phyloP scores from a whole-genome alignment of 2,888 invertebrate species.

The Cataglyphis livida region DNA sequence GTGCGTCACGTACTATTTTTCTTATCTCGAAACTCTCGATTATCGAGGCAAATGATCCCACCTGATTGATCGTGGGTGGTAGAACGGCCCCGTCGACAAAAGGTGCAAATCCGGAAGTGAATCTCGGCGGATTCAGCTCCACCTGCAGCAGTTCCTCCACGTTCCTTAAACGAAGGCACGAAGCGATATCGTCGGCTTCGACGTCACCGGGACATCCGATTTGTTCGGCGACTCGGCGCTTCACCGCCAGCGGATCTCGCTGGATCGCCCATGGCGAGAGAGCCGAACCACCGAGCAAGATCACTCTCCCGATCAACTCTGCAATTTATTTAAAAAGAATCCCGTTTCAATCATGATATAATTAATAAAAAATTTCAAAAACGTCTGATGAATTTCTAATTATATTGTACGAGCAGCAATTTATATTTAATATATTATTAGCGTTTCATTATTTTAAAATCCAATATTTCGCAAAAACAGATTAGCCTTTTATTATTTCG shows the following conservation, averaged over 20 bases:
- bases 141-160: conserved; percentile 91
- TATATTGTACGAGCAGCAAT: background rate
- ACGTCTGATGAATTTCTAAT: conserved; percentile 18
- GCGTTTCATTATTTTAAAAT: conserved; percentile 18
- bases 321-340: conserved; percentile 17
- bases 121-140: conserved; percentile 92
- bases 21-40: conserved; percentile 14
- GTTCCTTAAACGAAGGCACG: conserved; percentile 93
- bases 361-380: background rate
- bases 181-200: conserved; percentile 93
- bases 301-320: conserved; percentile 92
- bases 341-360: conserved; percentile 4
- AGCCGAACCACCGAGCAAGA: conserved; percentile 95
- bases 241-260: conserved; percentile 93
- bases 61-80: conserved; percentile 82
- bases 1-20: background rate
- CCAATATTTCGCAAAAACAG: conserved; percentile 2
- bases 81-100: conserved; percentile 96
- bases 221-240: conserved; percentile 92
- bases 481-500: background rate
- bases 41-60: conserved; percentile 57
- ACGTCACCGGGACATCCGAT: conserved; percentile 94
- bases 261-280: conserved; percentile 97
- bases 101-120: conserved; percentile 96
- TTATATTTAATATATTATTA: background rate